Evolutionary conservation across 2,888 invertebrate genomes (phyloP), one percentile per base, ranked within the genome.

Genomic region (Conchocele bisecta): DNA sequence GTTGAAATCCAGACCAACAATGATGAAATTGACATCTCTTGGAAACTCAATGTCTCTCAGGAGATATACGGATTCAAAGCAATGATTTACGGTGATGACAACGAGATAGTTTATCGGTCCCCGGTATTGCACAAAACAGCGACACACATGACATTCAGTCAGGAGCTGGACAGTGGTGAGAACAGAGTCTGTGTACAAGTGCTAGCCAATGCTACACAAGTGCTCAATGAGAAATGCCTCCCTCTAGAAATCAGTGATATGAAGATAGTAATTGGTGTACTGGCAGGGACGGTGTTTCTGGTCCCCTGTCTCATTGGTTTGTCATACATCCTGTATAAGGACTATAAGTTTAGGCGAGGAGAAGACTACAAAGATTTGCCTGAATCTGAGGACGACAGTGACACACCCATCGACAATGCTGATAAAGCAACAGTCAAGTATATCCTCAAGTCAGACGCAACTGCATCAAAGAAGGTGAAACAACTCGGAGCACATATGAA

Each of bases 211-310:
- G 29, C 20, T 13, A 66, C 66, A n/a, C 35, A 44, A 5, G 26
- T 61, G 7, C 42, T 66, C 13, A 31, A n/a, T 6, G 54, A 63
- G 26, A 58, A 50, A 29, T 76, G 76, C 60, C 51, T 66, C 28
- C 17, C 41, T 17, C 24, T 73, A 2, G 51, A 58, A 28, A 29
- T 67, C 3, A 59, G 28, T 22, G 63, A 76, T 35, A 20, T 72
- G 15, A 72, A 73, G 42, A 51, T 64, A 13, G 31, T 73, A 6
- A 56, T 73, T n/a, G 76, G 76, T 22, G 69, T 76, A 46, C 33
- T 76, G 20, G 76, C 76, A 20, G 76, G 76, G 13, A 31, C 46
- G 0, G 59, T 76, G 11, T 76, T 76, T 46, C 50, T 76, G 0
- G 46, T 76, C 15, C 76, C 76, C 2, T 76, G 76, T 22, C 26